These are phyloP conservation scores for human DNA, from an alignment of 2,113 vertebrate species.

Conservation along the genomic window DNA sequence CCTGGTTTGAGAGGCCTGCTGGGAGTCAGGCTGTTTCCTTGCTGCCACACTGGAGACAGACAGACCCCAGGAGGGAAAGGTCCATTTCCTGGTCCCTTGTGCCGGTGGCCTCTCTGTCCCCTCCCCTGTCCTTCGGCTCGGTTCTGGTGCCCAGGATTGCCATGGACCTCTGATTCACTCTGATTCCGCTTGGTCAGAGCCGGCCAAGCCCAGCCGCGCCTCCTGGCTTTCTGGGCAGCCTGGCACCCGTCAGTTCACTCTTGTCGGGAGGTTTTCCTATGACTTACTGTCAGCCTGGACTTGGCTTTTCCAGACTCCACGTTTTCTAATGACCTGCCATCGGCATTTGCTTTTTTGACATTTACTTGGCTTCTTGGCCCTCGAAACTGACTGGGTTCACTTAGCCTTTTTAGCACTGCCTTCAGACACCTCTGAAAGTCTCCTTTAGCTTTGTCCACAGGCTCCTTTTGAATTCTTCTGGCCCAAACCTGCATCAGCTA, in stretches of 20 bases:
- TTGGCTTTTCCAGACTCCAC: too few species aligned
- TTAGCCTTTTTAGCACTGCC: background rate
- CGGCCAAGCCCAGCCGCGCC: fast-evolving
- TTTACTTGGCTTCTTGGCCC: background rate
- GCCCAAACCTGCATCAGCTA: background rate
- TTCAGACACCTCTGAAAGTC: background rate
- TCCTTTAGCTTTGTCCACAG: background rate
- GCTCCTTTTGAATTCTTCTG: background rate
- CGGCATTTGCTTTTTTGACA: background rate
- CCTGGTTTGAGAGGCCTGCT: background rate
- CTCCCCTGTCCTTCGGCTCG: background rate
- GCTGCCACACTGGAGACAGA: too few species aligned
- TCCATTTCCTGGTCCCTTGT: background rate
- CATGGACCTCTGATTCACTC: too few species aligned
- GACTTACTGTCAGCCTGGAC: background rate
- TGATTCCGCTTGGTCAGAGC: background rate
- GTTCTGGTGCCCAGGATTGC: too few species aligned
- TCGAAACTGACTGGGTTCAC: background rate
- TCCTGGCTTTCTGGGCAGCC: background rate
- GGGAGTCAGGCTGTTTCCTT: background rate
- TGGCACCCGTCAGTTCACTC: fast-evolving
- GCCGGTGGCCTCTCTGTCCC: background rate
- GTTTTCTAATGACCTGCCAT: too few species aligned
- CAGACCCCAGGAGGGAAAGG: background rate
- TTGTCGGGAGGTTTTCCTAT: fast-evolving